Conservation (phyloP, 2,797 vertebrate genomes). For the Manis crassicaudata region DNA sequence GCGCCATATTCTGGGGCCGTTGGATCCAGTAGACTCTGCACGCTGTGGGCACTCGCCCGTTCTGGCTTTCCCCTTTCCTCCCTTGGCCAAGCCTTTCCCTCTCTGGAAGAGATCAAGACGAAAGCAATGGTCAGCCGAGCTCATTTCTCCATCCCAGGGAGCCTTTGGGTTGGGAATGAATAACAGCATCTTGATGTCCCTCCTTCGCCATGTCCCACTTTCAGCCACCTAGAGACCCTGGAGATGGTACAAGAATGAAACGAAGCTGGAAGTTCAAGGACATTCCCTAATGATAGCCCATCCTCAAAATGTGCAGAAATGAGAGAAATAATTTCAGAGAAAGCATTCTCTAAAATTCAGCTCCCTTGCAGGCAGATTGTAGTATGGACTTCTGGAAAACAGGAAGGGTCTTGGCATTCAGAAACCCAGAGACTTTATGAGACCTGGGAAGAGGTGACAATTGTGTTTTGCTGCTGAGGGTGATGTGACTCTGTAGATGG, state of each 20-base stretch:
- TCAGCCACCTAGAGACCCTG: neutral
- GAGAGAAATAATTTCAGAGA: neutral
- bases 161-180: neutral
- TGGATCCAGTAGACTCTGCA: neutral
- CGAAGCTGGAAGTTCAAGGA: neutral
- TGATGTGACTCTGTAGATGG: neutral
- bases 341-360: neutral
- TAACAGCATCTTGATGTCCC: neutral
- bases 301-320: neutral
- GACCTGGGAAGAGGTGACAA: neutral
- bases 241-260: neutral
- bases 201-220: neutral
- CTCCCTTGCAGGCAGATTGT: neutral
- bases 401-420: neutral
- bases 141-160: neutral
- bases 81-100: neutral
- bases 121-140: neutral
- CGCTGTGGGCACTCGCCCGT: fast-evolving
- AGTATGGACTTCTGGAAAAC: neutral
- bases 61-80: neutral
- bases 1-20: neutral
- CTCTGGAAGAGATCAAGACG: neutral
- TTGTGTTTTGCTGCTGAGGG: neutral
- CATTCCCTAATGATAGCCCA: neutral
- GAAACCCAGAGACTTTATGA: neutral